Evolutionary conservation across 1,140 invertebrate genomes (phyloP).

Genomic region (Ips typographus): DNA sequence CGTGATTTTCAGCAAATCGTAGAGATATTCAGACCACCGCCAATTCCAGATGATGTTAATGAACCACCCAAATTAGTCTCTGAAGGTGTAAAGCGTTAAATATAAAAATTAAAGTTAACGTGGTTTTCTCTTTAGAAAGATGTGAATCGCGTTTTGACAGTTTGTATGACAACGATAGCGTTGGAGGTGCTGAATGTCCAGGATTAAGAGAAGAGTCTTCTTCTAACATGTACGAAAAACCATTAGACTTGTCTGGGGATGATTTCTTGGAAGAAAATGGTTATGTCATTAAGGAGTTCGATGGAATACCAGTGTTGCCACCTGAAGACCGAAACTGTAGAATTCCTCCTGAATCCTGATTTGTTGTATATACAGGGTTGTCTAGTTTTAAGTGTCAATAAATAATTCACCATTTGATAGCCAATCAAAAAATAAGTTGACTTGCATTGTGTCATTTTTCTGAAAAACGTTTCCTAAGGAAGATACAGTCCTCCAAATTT

Average conservation of each 20-base stretch:
- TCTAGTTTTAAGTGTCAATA: too few species aligned
- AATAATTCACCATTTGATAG: too few species aligned
- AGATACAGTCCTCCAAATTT: too few species aligned
- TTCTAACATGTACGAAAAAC: background rate
- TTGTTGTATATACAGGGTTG: too few species aligned
- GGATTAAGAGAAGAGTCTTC: background rate
- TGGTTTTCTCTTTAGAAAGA: too few species aligned
- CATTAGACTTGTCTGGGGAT: background rate
- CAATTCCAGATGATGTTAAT: background rate
- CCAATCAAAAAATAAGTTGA: too few species aligned
- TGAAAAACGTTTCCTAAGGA: too few species aligned
- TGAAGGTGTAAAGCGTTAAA: too few species aligned
- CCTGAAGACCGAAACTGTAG: background rate
- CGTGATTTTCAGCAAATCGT: constrained; percentile 28
- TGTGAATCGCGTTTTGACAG: too few species aligned
- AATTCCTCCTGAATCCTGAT: background rate
- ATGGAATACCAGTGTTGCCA: background rate
- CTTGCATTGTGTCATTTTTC: too few species aligned
- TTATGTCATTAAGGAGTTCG: background rate
- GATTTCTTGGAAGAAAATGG: background rate
- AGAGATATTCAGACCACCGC: constrained; percentile 22
- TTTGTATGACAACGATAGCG: too few species aligned
- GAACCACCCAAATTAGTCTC: background rate
- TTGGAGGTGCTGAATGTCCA: background rate
- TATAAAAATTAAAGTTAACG: too few species aligned